Base-by-base conservation (phyloP, 2,888 invertebrate species). In the Caenorhabditis parvicauda region DNA sequence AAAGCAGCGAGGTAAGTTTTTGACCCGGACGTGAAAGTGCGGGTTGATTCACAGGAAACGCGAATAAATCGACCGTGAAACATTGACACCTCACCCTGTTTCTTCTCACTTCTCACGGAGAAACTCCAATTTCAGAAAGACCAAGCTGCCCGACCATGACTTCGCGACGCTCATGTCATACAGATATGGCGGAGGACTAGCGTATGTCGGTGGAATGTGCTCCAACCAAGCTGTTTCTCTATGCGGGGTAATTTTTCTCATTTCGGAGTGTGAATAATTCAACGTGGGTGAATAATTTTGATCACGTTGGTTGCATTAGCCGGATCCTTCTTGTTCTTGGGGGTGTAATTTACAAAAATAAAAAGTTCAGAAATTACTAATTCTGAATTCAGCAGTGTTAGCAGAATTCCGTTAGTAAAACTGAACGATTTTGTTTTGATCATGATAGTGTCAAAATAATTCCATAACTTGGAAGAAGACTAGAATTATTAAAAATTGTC, bases 121-220 rank as follows among this genome's bases (percentile, higher is more conserved):
- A 24, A 28, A 27, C 7, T 3, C 29, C 21, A 0, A 7, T 53
- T 71, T 22, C 59, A 67, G 69, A 37, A 6, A 67, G 17, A 58
- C 67, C 46, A 58, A 66, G 32, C 63, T 78, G 27, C 78, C 78
- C 1, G 66, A 64, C 22, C 79, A 79, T 58, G 74, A 79, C 43
- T 73, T 79, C 44, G 76, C 79, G 4, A 72, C 67, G 4, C 50
- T 79, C 19, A 64, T 79, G 48, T 68, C 74, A 4, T 75, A 65
- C 58, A 75, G 72, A 51, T 78, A 79, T 50, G 74, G 75, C 3
- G 79, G 79, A 4, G 79, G 79, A 25, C 54, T 79, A 24, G 79
- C 79, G 1, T 79, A 75, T 54, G 77, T 79, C 38, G 67, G 64
- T 17, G 77, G 77, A 52, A 72, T 79, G 68, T 79, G 79, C 59